Evolutionary conservation across 2,797 vertebrate genomes (phyloP), one percentile per base, ranked within the genome.

Genomic region (Rhinophrynus dorsalis): DNA sequence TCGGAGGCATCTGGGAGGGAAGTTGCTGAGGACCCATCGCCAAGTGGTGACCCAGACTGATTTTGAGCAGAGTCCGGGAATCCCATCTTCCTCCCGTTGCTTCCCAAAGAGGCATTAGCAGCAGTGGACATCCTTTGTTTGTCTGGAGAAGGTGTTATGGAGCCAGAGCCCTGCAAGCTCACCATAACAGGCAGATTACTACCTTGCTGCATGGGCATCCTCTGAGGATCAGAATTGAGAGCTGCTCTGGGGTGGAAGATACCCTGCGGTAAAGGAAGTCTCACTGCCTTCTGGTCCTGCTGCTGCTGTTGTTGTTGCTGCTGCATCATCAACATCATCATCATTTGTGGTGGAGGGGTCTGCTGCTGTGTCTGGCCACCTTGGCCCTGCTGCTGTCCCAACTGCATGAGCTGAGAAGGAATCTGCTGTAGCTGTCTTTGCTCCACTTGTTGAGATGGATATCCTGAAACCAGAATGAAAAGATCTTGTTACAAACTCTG

Each of bases 381-480:
- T 59, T 86, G 87, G 1, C 79, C 84, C 61, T 85, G 87, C 75
- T 90, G 90, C 64, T 92, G 93, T 0, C 92, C 81, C 9, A 94
- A 92, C 5, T 95, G 89, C 89, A 98, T 91, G 66, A 97, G 94
- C 47, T 96, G 96, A 86, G 96, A 88, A 24, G 95, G 93, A 79
- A 98, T 93, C 85, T 97, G 96, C 75, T 97, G 96, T 67, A 97
- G 85, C 44, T 94, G 88, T 76, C 97, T 93, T 82, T 98, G 96
- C 78, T 98, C 96, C 81, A 91, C 92, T 56, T 93, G 80, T 75
- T 96, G 95, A 74, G 90, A 86, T 75, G 94, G 85, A 80, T 95
- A 96, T 66, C 93, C 96, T 98, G 77, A 35, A 74, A 80, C 2
- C 17, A 79, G 45, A 77, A 77, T 62, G 77, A 79, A 79, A 74